These are phyloP conservation scores for Festucalex cinctus DNA, from an alignment of 2,113 vertebrate genomes.

Conservation along the genomic window DNA sequence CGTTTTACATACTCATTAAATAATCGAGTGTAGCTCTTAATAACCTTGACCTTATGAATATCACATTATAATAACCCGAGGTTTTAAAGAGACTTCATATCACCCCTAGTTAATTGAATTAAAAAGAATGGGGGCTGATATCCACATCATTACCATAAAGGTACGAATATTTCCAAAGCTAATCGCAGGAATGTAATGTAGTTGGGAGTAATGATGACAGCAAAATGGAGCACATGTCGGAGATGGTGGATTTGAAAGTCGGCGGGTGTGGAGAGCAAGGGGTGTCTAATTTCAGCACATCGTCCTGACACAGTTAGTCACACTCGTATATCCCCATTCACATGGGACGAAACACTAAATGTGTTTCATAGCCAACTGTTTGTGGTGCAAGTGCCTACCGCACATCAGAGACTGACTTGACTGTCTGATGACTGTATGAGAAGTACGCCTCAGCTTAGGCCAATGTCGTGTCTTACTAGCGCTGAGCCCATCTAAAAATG, in stretches of 20 bases:
- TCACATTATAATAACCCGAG: conserved; percentile 33
- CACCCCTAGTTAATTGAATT: conserved; percentile 35
- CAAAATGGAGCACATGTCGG: conserved; percentile 13
- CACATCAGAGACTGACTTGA: background rate
- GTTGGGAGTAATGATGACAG: conserved; percentile 12
- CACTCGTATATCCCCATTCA: conserved; percentile 52
- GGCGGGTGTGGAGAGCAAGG: conserved; percentile 25
- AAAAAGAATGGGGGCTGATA: conserved; percentile 19
- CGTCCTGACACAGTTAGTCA: conserved; percentile 47
- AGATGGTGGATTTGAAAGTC: conserved; percentile 11
- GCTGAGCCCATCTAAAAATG: background rate
- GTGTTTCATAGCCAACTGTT: conserved; percentile 60
- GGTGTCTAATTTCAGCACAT: conserved; percentile 46
- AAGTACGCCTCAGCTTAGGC: conserved; percentile 9
- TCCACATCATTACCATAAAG: conserved; percentile 36
- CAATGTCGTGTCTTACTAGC: background rate
- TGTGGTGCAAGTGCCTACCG: conserved; percentile 32
- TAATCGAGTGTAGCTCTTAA: conserved; percentile 28
- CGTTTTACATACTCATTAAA: conserved; percentile 46
- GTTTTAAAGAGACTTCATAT: conserved; percentile 38
- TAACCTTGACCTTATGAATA: conserved; percentile 55
- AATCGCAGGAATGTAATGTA: conserved; percentile 23
- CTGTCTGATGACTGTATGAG: background rate
- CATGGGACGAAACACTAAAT: conserved; percentile 44
- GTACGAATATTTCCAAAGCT: conserved; percentile 38